Base-by-base conservation (phyloP, 2,888 invertebrate genomes). In the Calephelis perditalis region DNA sequence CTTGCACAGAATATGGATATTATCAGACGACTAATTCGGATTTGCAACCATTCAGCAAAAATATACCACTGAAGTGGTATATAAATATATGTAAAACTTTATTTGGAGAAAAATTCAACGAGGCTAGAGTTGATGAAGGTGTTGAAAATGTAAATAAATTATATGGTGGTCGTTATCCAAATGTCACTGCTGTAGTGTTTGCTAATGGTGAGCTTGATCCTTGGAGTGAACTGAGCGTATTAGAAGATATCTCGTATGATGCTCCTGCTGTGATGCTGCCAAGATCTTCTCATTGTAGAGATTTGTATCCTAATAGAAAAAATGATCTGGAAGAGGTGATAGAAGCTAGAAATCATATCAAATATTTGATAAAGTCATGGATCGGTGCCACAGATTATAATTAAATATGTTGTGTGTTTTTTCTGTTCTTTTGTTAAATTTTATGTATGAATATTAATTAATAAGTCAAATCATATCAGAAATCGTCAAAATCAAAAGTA, bases 1-100 rank as follows among this genome's bases (percentile, higher is more conserved):
- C 94, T 0, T 96, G 96, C 78, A 94, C 93, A 5, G 96, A 96
- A 80, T 96, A 94, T 73, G 95, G 95, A 40, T 96, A 93, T 74
- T 95, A 91, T 74, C 94, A 94, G 76, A 93, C 93, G 0, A 91
- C 94, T 0, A 91, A 91, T 65, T 91, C 92, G 0, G 71, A 79
- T 5, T 77, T 85, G 1, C 92, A 93, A 15, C 92, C 94, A 0
- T 95, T 95, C 76, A 91, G 91, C 3, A 75, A 82, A 37, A 81
- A 85, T 35, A 71, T 92, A 60, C 80, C 84, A 0, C 63, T 91
- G 2, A 80, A 85, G 3, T 87, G 82, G 35, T 92, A 74, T 67
- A 77, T 80, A 6, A 78, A 78, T 26, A 67, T 86, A 47, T 92
- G 92, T 68, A 67, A 66, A 7, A 82, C 78, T 65, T 57, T 84